These are phyloP conservation scores for Enteromius paludinosus DNA, from an alignment of 2,797 vertebrate species.

Conservation along the genomic window DNA sequence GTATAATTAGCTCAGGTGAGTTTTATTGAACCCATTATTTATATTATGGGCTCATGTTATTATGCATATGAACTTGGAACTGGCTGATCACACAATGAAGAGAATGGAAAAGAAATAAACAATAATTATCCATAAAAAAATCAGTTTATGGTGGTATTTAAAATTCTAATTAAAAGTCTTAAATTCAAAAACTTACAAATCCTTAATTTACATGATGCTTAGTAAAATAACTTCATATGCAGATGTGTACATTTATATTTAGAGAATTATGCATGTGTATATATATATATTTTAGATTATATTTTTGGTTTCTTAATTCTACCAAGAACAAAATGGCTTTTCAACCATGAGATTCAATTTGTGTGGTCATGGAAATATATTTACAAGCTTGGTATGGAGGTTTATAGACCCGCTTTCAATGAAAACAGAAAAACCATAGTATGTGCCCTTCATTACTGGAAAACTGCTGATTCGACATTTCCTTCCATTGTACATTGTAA, in stretches of 20 bases:
- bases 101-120: background rate
- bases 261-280: background rate
- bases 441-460: constrained; percentile 11
- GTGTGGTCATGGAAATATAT: constrained; percentile 23
- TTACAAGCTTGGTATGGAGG: constrained; percentile 11
- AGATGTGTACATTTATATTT: background rate
- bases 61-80: constrained; percentile 8
- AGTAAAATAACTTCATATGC: background rate
- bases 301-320: background rate
- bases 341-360: constrained; percentile 12
- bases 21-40: constrained; percentile 12
- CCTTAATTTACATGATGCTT: background rate
- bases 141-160: background rate
- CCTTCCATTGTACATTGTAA: constrained; percentile 30
- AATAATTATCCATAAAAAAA: background rate
- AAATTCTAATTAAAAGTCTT: background rate
- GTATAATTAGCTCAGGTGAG: constrained; percentile 10
- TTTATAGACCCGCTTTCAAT: constrained; percentile 1
- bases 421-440: constrained; percentile 24
- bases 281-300: background rate
- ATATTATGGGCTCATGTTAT: constrained; percentile 27
- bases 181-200: background rate
- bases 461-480: constrained; percentile 41
- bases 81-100: background rate
- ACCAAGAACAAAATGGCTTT: background rate